A percentile compares a stretch with the other conserved stretches of the same genome.
These are phyloP conservation scores for Scortum barcoo DNA, from an alignment of 2,113 vertebrate species.

Conservation along the genomic window DNA sequence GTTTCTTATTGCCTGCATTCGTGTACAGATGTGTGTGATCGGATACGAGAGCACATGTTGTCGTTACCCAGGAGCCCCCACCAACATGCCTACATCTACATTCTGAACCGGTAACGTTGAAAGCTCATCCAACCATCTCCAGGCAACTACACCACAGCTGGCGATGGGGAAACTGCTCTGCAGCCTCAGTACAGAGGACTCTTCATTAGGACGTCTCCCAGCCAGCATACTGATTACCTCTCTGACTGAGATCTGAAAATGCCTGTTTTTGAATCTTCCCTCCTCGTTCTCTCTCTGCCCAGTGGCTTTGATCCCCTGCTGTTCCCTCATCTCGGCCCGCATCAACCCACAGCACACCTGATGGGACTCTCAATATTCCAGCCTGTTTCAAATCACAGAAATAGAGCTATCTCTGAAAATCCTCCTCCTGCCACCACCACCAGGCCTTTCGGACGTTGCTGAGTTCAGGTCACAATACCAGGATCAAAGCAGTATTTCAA, in stretches of 20 bases:
- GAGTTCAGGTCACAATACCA: slow-evolving; percentile 13
- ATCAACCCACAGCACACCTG: slow-evolving; percentile 57
- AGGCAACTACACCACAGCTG: slow-evolving; percentile 67
- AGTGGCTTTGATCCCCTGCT: slow-evolving; percentile 59
- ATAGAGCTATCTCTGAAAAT: slow-evolving; percentile 32
- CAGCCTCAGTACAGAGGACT: slow-evolving; percentile 60
- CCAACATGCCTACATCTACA: slow-evolving; percentile 36
- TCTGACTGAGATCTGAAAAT: slow-evolving; percentile 67
- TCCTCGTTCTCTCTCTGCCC: slow-evolving; percentile 46
- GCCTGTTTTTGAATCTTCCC: slow-evolving; percentile 42
- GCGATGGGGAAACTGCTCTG: slow-evolving; percentile 46
- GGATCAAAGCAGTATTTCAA: slow-evolving; percentile 30
- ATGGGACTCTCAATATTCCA: slow-evolving; percentile 49
- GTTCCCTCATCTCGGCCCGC: slow-evolving; percentile 68
- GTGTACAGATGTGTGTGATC: slow-evolving; percentile 3
- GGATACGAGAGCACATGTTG: not conserved
- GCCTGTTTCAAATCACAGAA: slow-evolving; percentile 38
- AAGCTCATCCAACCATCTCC: slow-evolving; percentile 52
- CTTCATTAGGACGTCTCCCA: slow-evolving; percentile 67
- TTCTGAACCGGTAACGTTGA: slow-evolving; percentile 40
- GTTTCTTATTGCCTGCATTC: not conserved
- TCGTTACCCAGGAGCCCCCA: slow-evolving; percentile 8
- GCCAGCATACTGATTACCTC: slow-evolving; percentile 72
- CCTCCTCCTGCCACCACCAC: slow-evolving; percentile 28
- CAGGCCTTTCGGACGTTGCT: slow-evolving; percentile 1